phyloP scores from a whole-genome alignment of 2,113 vertebrate species.

The Isurus oxyrinchus region DNA sequence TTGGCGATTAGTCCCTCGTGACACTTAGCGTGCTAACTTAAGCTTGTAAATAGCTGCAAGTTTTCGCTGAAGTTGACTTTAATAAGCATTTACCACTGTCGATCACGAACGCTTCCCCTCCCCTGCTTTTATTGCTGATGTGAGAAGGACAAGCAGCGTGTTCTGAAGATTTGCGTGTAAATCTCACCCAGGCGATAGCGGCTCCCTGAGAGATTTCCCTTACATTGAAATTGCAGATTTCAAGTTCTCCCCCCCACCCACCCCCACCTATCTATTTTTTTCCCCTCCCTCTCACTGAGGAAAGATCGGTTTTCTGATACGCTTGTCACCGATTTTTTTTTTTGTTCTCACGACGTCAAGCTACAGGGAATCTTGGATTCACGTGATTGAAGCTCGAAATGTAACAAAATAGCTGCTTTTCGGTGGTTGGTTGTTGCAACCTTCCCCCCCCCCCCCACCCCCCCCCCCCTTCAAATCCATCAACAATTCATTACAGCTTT shows the following conservation, averaged over 20 bases:
- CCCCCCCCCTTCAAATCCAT: slow-evolving; percentile 55
- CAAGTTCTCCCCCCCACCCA: not conserved
- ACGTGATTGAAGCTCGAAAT: slow-evolving; percentile 55
- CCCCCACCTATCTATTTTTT: not conserved
- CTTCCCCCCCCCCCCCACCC: no score
- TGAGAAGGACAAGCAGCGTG: not conserved
- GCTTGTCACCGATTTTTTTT: slow-evolving; percentile 63
- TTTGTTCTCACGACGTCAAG: slow-evolving; percentile 64
- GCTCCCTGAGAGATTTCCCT: not conserved
- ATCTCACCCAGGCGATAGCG: not conserved
- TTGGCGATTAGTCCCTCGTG: not conserved
- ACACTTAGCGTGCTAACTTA: slow-evolving; percentile 8
- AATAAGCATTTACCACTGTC: slow-evolving; percentile 28
- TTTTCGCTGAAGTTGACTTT: slow-evolving; percentile 33
- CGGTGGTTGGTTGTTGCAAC: slow-evolving; percentile 58
- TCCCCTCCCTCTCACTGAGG: not conserved
- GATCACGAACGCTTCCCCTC: not conserved
- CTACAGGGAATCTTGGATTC: slow-evolving; percentile 33
- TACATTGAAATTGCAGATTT: not conserved
- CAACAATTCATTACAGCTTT: slow-evolving; percentile 70
- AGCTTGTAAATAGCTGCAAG: slow-evolving; percentile 30
- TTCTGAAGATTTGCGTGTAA: not conserved
- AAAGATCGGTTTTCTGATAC: slow-evolving; percentile 50
- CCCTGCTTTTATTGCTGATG: not conserved
- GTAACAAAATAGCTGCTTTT: slow-evolving; percentile 66